Evolutionary conservation across 2,113 vertebrate genomes (phyloP).

Genomic region (Leptosomus discolor): DNA sequence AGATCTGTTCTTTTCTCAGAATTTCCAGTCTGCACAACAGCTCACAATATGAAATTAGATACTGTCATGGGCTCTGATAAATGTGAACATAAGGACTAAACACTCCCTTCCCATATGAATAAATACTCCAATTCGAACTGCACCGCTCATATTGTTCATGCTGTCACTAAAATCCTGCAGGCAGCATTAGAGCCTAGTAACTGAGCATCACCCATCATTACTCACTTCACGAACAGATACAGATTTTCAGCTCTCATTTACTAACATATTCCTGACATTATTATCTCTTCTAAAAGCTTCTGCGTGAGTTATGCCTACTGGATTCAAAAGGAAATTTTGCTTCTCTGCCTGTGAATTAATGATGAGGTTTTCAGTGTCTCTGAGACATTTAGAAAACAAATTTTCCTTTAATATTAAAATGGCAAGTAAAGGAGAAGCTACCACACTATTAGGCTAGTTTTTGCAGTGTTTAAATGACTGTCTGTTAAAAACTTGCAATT

Average conservation of each 20-base stretch:
- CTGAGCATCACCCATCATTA: not conserved
- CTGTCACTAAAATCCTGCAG: constrained; percentile 46
- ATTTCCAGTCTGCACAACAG: not conserved
- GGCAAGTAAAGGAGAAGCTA: not conserved
- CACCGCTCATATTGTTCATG: not conserved
- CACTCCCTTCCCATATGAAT: not conserved
- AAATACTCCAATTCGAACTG: not conserved
- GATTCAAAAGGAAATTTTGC: constrained; percentile 12
- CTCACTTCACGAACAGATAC: not conserved
- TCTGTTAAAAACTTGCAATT: not conserved
- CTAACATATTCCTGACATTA: not conserved
- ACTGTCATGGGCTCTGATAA: not conserved
- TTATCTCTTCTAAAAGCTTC: constrained; percentile 1
- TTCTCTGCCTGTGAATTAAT: not conserved
- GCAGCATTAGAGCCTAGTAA: not conserved
- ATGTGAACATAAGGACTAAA: constrained; percentile 11
- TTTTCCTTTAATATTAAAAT: not conserved
- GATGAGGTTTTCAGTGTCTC: not conserved
- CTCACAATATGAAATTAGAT: constrained; percentile 18
- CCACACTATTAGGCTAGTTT: not conserved
- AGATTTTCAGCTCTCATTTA: constrained; percentile 13
- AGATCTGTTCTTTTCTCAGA: constrained; percentile 19
- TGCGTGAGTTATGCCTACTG: not conserved
- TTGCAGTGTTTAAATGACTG: not conserved
- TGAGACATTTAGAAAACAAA: not conserved